Conservation (phyloP, 35 echinoderm and acorn worm species). For the Heliocidaris erythrogramma region DNA sequence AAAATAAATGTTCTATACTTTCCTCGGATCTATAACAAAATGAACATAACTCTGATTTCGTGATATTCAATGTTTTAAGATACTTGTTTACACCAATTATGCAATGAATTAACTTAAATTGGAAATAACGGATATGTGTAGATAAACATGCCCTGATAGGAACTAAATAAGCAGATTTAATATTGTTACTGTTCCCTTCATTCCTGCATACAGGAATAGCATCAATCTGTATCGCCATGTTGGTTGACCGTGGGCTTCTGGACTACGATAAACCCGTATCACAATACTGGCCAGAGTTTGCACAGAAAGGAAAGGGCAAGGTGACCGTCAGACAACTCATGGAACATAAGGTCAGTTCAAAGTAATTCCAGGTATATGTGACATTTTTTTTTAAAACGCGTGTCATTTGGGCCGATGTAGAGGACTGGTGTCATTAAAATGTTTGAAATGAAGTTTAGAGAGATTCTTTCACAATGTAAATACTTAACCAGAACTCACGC, state of each 20-base stretch:
- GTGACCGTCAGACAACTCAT: slow-evolving; percentile 42
- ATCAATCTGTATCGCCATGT: slow-evolving; percentile 46
- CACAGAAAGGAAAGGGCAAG: slow-evolving; percentile 34
- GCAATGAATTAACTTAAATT: too few species aligned
- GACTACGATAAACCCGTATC: slow-evolving; percentile 48
- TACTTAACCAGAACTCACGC: too few species aligned
- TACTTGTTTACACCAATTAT: too few species aligned
- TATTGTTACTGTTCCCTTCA: neutral
- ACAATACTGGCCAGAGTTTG: slow-evolving; percentile 53
- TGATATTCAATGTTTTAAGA: too few species aligned
- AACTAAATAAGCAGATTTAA: neutral
- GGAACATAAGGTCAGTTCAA: slow-evolving; percentile 41
- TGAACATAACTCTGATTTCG: too few species aligned
- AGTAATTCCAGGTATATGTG: neutral
- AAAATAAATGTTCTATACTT: too few species aligned
- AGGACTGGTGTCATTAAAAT: too few species aligned
- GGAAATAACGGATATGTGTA: neutral
- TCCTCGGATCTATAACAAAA: too few species aligned
- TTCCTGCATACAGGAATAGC: slow-evolving; percentile 29
- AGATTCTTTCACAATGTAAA: too few species aligned
- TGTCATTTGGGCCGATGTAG: too few species aligned
- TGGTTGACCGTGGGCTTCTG: slow-evolving; percentile 46
- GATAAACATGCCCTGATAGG: neutral
- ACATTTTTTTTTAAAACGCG: neutral
- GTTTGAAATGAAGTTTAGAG: neutral